Evolutionary conservation across 2,888 invertebrate genomes (phyloP), one percentile per base, ranked within the genome.

Genomic region (Phlogophora meticulosa): DNA sequence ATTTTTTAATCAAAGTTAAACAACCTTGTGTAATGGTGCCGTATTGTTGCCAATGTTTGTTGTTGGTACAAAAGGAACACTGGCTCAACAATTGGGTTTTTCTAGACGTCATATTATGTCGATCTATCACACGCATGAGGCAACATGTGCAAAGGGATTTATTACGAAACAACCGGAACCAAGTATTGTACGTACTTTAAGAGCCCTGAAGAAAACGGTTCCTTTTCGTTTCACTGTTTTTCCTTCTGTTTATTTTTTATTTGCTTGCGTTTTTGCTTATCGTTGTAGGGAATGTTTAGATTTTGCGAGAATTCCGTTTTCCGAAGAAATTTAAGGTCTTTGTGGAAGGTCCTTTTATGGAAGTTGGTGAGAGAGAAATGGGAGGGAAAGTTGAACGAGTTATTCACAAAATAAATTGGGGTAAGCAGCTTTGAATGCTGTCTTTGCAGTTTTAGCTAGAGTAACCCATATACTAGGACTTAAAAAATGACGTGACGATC

Each of bases 131-230:
- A 67, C 74, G 64, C 58, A 61, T 55, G 53, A 57, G 70, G 79
- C 72, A 76, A 70, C 85, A 83, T 81, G 75, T 84, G 85, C 72
- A 73, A 80, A 76, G 63, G 81, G 81, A 86, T 86, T 83, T 86
- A 86, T 87, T 80, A 70, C 81, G 70, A 78, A 85, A 83, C 86
- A 85, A 83, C 76, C 76, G 73, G 79, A 74, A 74, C 68, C 45
- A 45, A 62, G 69, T 46, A 79, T 66, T 49, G 68, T 77, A 62
- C 53, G 49, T 58, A 65, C 48, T 66, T 63, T 38, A 63, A 40
- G 60, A 60, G 32, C 58, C 46, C 53, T 59, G 59, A 20, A 76
- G 67, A 53, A 76, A 72, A 70, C 28, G 36, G 56, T 56, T 56
- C 43, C 46, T 45, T 64, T 67, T 60, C 66, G 48, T 63, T 62